Evolutionary conservation across 2,113 vertebrate genomes (phyloP).

Genomic region (Ochotona princeps): DNA sequence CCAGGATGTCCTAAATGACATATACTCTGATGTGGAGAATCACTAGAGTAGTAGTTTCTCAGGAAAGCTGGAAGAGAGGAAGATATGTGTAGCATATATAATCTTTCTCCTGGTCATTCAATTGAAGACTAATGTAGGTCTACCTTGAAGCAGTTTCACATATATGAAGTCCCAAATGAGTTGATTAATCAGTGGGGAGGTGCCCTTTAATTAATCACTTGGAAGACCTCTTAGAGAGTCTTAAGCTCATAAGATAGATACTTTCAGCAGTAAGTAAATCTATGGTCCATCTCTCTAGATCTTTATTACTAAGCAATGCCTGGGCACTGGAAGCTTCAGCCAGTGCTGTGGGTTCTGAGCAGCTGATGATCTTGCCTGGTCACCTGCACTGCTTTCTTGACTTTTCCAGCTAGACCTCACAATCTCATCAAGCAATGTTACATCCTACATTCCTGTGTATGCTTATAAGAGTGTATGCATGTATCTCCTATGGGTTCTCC

Average conservation of each 20-base stretch:
- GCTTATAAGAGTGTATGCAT: not conserved
- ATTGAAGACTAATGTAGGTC: not conserved
- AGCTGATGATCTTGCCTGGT: not conserved
- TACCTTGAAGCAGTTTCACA: not conserved
- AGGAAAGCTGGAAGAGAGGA: not conserved
- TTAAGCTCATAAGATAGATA: not conserved
- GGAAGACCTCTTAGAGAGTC: not conserved
- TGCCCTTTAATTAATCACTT: not conserved
- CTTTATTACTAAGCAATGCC: not conserved
- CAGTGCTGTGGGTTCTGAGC: not conserved
- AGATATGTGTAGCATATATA: not conserved
- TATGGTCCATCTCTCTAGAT: not conserved
- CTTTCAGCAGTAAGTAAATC: not conserved
- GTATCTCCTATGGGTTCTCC: not conserved
- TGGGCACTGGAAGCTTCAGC: accelerated
- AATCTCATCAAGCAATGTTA: not conserved
- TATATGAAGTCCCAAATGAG: not conserved
- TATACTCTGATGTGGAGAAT: not conserved
- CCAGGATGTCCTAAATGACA: not conserved
- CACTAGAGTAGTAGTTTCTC: not conserved
- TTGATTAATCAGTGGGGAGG: not conserved
- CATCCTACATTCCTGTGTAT: not conserved
- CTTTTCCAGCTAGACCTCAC: not conserved
- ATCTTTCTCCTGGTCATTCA: not conserved
- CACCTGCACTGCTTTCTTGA: not conserved